Percentiles rank a stretch among this genome's conserved stretches.
phyloP scores from a whole-genome alignment of 2,888 invertebrate species.

The Megastigmus dorsalis region DNA sequence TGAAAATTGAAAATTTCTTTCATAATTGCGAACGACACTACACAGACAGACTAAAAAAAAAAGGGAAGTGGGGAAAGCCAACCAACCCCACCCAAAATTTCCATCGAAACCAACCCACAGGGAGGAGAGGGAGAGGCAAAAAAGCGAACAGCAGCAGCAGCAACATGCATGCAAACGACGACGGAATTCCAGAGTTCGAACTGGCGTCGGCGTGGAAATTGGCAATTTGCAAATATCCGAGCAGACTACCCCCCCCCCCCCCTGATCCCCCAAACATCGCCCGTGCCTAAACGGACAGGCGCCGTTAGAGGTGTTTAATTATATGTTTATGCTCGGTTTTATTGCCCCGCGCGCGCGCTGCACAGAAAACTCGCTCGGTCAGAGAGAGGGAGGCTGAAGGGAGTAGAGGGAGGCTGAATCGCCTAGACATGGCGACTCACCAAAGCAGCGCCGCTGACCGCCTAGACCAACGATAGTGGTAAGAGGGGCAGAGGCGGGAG shows the following conservation, averaged over 20 bases:
- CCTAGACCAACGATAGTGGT: not conserved
- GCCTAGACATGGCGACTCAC: too few species aligned
- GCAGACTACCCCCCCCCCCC: not conserved
- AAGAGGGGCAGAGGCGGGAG: not conserved
- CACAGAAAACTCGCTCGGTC: not conserved
- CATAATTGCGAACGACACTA: not conserved
- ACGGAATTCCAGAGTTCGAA: too few species aligned
- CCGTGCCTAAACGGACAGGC: slow-evolving; percentile 38
- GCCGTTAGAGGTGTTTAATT: slow-evolving; percentile 63
- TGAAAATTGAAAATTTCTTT: slow-evolving; percentile 29
- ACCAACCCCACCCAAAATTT: too few species aligned
- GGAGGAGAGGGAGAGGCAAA: not conserved
- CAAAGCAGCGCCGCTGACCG: too few species aligned
- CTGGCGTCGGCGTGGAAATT: slow-evolving; percentile 30
- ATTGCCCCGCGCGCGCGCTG: slow-evolving; percentile 50
- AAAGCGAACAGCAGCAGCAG: slow-evolving; percentile 20
- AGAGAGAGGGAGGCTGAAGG: not conserved
- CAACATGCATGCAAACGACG: not conserved
- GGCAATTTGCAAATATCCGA: slow-evolving; percentile 42
- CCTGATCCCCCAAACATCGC: too few species aligned
- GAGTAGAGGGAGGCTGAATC: not conserved
- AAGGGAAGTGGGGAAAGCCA: not conserved
- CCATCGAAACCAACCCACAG: not conserved
- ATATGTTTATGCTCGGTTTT: slow-evolving; percentile 62
- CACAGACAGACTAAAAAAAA: not conserved